phyloP scores from a whole-genome alignment of 2,797 vertebrate species.

The Fistularia commersonii region DNA sequence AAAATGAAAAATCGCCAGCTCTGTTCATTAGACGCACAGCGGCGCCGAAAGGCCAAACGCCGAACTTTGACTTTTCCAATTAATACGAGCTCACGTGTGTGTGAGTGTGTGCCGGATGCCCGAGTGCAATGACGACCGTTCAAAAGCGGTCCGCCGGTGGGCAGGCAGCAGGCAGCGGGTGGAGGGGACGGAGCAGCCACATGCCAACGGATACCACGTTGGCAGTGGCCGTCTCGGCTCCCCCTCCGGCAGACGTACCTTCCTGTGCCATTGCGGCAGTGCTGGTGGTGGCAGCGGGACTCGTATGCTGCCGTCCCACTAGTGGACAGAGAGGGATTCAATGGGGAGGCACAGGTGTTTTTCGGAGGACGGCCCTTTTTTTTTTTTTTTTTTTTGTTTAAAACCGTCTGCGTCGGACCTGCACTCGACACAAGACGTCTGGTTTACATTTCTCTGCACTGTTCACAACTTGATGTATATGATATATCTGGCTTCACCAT shows the following conservation, averaged over 20 bases:
- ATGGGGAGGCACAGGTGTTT: slow-evolving; percentile 68
- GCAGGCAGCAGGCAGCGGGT: slow-evolving; percentile 60
- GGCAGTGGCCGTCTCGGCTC: slow-evolving; percentile 42
- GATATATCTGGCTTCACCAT: too few relatives aligned
- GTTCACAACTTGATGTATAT: too few relatives aligned
- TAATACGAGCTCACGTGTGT: slow-evolving; percentile 5
- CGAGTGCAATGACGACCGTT: slow-evolving; percentile 41
- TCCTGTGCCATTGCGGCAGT: slow-evolving; percentile 91
- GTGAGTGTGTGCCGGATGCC: slow-evolving; percentile 33
- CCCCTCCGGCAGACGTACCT: slow-evolving; percentile 81
- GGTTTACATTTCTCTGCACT: too few relatives aligned
- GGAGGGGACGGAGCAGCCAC: slow-evolving; percentile 58
- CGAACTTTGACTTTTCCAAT: slow-evolving; percentile 23
- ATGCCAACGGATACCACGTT: slow-evolving; percentile 64
- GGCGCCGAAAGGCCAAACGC: slow-evolving; percentile 35
- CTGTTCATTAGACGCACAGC: slow-evolving; percentile 26
- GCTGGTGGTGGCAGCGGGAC: slow-evolving; percentile 91
- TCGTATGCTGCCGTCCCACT: slow-evolving; percentile 96
- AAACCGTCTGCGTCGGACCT: too few relatives aligned
- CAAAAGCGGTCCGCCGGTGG: slow-evolving; percentile 48
- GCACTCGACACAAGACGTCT: too few relatives aligned
- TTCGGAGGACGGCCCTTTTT: too few relatives aligned
- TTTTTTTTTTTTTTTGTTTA: too few relatives aligned
- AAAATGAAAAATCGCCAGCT: too few relatives aligned
- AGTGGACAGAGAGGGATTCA: slow-evolving; percentile 87